Conservation (phyloP, 2,113 vertebrate species). For the Dicerorhinus sumatrensis region DNA sequence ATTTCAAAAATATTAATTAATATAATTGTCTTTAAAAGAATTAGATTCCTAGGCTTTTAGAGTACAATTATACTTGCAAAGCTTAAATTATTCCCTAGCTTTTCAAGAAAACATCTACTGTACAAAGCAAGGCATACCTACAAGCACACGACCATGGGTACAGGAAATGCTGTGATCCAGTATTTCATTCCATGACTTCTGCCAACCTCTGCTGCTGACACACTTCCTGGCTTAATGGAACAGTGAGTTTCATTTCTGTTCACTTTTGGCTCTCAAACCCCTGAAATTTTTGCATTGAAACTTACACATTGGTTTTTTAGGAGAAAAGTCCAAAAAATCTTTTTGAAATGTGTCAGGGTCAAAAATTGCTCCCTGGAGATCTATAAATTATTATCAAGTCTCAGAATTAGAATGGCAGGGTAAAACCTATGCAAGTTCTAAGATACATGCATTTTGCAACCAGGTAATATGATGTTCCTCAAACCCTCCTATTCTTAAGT, state of each 20-base stretch:
- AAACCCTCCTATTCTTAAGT: neutral
- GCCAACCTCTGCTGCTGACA: neutral
- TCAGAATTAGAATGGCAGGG: neutral
- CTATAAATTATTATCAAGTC: constrained; percentile 36
- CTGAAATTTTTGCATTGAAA: neutral
- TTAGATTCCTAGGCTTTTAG: neutral
- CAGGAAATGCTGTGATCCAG: neutral
- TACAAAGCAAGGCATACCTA: neutral
- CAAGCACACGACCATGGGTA: neutral
- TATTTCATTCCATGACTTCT: neutral
- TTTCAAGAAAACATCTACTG: constrained; percentile 27
- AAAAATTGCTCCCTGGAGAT: constrained; percentile 2
- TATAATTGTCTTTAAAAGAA: neutral
- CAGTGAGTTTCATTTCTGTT: neutral
- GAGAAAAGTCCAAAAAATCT: neutral
- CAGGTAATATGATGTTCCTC: neutral
- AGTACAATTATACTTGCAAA: neutral
- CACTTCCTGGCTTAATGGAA: neutral
- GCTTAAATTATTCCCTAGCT: constrained; percentile 6
- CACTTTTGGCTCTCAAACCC: neutral
- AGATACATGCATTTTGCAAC: neutral
- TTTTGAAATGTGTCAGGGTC: neutral
- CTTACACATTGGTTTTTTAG: neutral
- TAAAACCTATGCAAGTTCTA: neutral
- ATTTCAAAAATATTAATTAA: constrained; percentile 39